phyloP scores from a whole-genome alignment of 2,888 invertebrate species.

The Iselma pallidipennis region DNA sequence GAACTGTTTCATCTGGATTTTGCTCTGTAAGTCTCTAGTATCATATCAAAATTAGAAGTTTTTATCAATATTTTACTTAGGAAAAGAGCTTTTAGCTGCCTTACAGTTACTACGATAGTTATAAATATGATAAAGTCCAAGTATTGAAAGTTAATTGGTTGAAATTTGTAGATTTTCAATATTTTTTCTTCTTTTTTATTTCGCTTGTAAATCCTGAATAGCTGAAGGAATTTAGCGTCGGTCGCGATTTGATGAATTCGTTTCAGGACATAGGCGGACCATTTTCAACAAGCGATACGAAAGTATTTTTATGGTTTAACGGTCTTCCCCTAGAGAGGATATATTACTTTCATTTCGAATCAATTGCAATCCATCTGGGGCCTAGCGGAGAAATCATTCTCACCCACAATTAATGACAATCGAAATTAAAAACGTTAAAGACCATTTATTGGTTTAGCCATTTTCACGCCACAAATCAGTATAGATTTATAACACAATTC shows the following conservation, averaged over 20 bases:
- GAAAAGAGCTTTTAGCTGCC: no score
- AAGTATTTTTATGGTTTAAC: slow-evolving; percentile 54
- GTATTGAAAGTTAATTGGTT: no score
- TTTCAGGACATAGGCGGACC: not conserved
- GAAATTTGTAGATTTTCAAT: no score
- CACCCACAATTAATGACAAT: slow-evolving; percentile 54
- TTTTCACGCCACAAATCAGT: slow-evolving; percentile 33
- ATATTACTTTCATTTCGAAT: slow-evolving; percentile 58
- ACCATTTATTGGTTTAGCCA: slow-evolving; percentile 36
- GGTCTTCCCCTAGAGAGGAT: slow-evolving; percentile 50
- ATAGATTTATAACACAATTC: slow-evolving; percentile 20
- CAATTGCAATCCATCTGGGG: slow-evolving; percentile 50
- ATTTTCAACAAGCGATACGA: slow-evolving; percentile 37
- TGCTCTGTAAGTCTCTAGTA: no score
- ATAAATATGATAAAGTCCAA: no score
- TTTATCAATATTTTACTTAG: no score
- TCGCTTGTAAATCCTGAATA: slow-evolving; percentile 23
- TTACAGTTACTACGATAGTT: no score
- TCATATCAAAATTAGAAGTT: no score
- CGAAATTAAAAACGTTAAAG: slow-evolving; percentile 56
- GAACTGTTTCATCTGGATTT: no score
- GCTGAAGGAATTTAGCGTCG: slow-evolving; percentile 3
- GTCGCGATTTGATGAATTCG: slow-evolving; percentile 8
- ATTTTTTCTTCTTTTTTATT: slow-evolving; percentile 7
- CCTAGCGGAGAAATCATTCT: slow-evolving; percentile 45